Evolutionary conservation across 1,140 invertebrate genomes (phyloP).

Genomic region (Drosophila burlai): DNA sequence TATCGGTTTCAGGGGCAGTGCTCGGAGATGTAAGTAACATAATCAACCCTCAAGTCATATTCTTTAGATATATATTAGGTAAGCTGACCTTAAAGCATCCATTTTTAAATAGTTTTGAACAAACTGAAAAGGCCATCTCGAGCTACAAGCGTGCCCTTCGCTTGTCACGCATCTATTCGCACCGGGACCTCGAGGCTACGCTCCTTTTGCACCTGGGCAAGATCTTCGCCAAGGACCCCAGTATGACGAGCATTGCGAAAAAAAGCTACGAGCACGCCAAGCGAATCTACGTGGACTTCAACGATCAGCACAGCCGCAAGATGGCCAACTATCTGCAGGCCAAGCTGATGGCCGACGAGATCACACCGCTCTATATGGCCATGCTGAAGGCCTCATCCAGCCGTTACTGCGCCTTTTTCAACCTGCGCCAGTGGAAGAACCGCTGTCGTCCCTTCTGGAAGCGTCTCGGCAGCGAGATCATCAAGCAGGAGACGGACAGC

Average conservation of each 20-base stretch:
- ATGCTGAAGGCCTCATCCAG: conserved; percentile 67
- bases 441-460: conserved; percentile 73
- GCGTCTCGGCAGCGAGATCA: conserved; percentile 56
- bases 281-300: conserved; percentile 73
- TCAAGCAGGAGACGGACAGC: conserved; percentile 59
- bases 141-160: conserved; percentile 63
- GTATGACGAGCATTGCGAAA: conserved; percentile 57
- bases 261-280: conserved; percentile 74
- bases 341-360: conserved; percentile 75
- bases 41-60: too few relatives aligned
- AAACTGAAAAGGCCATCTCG: conserved; percentile 52
- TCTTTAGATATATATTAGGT: too few relatives aligned
- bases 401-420: conserved; percentile 71
- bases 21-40: conserved; percentile 46
- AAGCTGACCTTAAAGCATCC: too few relatives aligned
- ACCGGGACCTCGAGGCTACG: conserved; percentile 52
- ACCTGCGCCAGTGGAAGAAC: conserved; percentile 79
- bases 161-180: conserved; percentile 45
- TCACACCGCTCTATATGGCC: conserved; percentile 75
- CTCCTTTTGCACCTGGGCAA: conserved; percentile 68
- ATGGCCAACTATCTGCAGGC: conserved; percentile 69
- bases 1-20: conserved; percentile 64
- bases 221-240: conserved; percentile 61
- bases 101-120: conserved; percentile 41
- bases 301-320: conserved; percentile 66